phyloP scores from a whole-genome alignment of 2,888 invertebrate species.

The Platerodrilus igneus region DNA sequence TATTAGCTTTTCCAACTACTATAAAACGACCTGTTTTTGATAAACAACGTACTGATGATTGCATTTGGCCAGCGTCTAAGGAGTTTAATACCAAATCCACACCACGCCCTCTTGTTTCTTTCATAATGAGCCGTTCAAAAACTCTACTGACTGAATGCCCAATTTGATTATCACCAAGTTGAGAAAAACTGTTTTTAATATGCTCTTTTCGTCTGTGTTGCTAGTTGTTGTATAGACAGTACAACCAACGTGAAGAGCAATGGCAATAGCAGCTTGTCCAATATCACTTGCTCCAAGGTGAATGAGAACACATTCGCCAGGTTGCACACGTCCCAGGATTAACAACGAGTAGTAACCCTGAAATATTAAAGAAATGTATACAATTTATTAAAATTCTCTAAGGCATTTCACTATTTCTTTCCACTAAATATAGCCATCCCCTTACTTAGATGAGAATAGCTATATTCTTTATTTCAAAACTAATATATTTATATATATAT shows the following conservation, averaged over 20 bases:
- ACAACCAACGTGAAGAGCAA: conserved; percentile 59
- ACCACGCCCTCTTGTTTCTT: conserved; percentile 72
- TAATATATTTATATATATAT: too few species aligned
- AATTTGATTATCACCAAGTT: too few species aligned
- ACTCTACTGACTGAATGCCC: conserved; percentile 73
- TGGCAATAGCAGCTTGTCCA: conserved; percentile 66
- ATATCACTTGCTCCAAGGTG: conserved; percentile 63
- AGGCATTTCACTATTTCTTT: too few species aligned
- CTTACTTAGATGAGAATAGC: too few species aligned
- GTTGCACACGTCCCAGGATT: conserved; percentile 28
- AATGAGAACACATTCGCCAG: conserved; percentile 44
- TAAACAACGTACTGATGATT: conserved; percentile 58
- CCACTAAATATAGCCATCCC: too few species aligned
- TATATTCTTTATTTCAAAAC: too few species aligned
- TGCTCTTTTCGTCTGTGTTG: conserved; percentile 55
- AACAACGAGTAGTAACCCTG: too few species aligned
- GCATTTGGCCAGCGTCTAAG: conserved; percentile 80
- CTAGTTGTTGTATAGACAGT: conserved; percentile 64
- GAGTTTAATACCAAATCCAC: conserved; percentile 87
- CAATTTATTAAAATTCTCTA: too few species aligned
- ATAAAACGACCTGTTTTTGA: conserved; percentile 61
- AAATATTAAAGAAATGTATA: too few species aligned
- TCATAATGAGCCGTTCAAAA: conserved; percentile 78
- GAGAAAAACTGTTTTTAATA: conserved; percentile 48
- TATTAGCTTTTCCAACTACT: conserved; percentile 78